These are phyloP conservation scores for Trypoxylon attenuatum DNA, from an alignment of 2,888 invertebrate species.

Conservation along the genomic window DNA sequence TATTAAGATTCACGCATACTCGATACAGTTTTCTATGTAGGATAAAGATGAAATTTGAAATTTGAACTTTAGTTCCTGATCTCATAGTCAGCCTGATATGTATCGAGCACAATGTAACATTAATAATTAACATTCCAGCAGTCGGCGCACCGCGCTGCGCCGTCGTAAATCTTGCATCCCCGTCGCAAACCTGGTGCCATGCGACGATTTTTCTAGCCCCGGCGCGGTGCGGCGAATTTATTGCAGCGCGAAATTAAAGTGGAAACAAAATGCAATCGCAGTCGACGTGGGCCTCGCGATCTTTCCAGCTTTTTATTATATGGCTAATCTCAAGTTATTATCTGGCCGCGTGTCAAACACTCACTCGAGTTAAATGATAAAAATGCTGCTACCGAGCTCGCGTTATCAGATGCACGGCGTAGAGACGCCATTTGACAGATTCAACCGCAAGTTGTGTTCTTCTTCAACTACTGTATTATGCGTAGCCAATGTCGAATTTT, in stretches of 20 bases:
- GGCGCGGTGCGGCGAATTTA: too few relatives aligned
- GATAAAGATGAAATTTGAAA: too few relatives aligned
- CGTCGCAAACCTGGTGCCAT: background rate
- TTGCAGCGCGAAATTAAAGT: background rate
- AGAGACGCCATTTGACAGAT: too few relatives aligned
- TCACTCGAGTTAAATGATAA: background rate
- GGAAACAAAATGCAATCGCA: background rate
- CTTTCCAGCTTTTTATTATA: background rate
- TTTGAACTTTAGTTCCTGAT: conserved; percentile 4
- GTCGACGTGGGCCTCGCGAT: background rate
- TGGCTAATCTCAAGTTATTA: background rate
- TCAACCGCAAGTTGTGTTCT: too few relatives aligned
- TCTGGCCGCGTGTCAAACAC: background rate
- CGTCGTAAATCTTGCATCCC: conserved; percentile 5
- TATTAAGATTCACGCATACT: too few relatives aligned
- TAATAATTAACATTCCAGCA: conserved; percentile 8
- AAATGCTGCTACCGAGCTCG: background rate
- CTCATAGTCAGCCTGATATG: background rate
- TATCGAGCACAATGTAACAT: conserved; percentile 13
- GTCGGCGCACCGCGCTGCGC: too few relatives aligned
- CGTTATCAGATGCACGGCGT: background rate
- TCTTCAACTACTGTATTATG: too few relatives aligned
- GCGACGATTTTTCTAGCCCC: background rate
- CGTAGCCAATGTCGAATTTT: too few relatives aligned
- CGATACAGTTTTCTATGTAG: too few relatives aligned